Evolutionary conservation across 2,888 invertebrate species (phyloP).

Genomic region (Venustoraphidia nigricollis): DNA sequence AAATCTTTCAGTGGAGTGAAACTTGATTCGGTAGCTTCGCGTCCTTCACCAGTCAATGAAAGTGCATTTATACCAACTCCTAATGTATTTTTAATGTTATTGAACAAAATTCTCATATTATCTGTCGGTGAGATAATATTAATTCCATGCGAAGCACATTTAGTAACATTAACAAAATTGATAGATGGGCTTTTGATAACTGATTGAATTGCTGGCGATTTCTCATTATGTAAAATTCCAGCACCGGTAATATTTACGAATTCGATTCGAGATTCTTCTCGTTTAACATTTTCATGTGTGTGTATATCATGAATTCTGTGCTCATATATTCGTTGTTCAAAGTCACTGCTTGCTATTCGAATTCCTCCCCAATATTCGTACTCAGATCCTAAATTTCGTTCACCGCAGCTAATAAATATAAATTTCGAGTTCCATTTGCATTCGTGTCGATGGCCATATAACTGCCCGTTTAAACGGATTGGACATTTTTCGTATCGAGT

Average conservation of each 20-base stretch:
- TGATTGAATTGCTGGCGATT: slow-evolving; percentile 81
- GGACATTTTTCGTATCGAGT: slow-evolving; percentile 66
- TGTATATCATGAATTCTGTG: slow-evolving; percentile 67
- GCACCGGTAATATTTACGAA: slow-evolving; percentile 79
- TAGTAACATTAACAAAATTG: slow-evolving; percentile 65
- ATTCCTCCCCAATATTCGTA: slow-evolving; percentile 93
- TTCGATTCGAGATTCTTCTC: slow-evolving; percentile 62
- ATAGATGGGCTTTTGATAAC: slow-evolving; percentile 75
- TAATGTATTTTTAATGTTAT: slow-evolving; percentile 60
- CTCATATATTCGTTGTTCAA: slow-evolving; percentile 73
- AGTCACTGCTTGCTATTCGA: slow-evolving; percentile 76
- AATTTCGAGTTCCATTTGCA: slow-evolving; percentile 84
- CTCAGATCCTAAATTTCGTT: slow-evolving; percentile 43
- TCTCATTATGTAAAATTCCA: slow-evolving; percentile 89
- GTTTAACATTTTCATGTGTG: slow-evolving; percentile 54
- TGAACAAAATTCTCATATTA: slow-evolving; percentile 59
- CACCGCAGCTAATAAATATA: slow-evolving; percentile 85
- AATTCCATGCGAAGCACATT: slow-evolving; percentile 82
- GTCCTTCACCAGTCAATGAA: slow-evolving; percentile 83
- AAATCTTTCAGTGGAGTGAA: slow-evolving; percentile 71
- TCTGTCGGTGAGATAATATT: slow-evolving; percentile 81
- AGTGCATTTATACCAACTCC: slow-evolving; percentile 85
- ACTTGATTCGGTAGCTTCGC: slow-evolving; percentile 74
- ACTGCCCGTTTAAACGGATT: slow-evolving; percentile 76
- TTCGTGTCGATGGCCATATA: slow-evolving; percentile 68